Base-by-base conservation (phyloP, 1,140 invertebrate species). In the Coelopa frigida region DNA sequence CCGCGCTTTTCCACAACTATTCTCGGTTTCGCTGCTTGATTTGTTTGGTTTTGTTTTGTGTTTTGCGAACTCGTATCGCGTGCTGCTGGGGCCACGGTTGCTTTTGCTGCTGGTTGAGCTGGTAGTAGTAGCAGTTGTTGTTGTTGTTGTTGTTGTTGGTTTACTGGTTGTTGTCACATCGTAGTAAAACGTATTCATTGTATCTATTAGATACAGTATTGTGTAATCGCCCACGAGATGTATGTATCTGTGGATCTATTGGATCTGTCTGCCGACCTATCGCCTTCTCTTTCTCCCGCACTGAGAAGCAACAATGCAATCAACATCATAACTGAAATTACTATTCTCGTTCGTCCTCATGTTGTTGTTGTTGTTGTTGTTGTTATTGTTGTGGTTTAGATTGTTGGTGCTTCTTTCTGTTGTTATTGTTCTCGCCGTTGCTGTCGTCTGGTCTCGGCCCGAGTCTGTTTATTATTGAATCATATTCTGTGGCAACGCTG, bases 191-290 rank as follows among this genome's bases (percentile, higher is more conserved):
- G n/a, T 14, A 11, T 44, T 44, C 8, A 4, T 22, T 3, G 14
- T 44, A 12, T 23, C 29, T 21, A 23, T 11, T 44, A 15, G 14
- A 26, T 44, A 4, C 14, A 7, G 56, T 53, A 63, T 63, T 63
- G 60, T 63, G 60, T 58, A 63, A 63, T 63, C 60, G 60, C 60
- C 60, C 58, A 63, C 60, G 57, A 35, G 44, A 63, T 63, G 58
- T 42, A 42, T 42, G 17, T 42, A 42, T 11, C 40, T 18, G 22
- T 15, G 18, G 12, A 41, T 5, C 22, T 15, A n/a, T 37, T 39
- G 15, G 8, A 18, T 39, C 21, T 39, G 3, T 1, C 1, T 1
- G 10, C 15, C 26, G 15, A 10, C 26, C 21, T 11, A 14, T 42
- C n/a, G 7, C 27, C 7, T 29, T 29, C n/a, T 29, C 27, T n/a